Conservation (phyloP, 2,888 invertebrate species). For the Marasmarcha lunaedactyla region DNA sequence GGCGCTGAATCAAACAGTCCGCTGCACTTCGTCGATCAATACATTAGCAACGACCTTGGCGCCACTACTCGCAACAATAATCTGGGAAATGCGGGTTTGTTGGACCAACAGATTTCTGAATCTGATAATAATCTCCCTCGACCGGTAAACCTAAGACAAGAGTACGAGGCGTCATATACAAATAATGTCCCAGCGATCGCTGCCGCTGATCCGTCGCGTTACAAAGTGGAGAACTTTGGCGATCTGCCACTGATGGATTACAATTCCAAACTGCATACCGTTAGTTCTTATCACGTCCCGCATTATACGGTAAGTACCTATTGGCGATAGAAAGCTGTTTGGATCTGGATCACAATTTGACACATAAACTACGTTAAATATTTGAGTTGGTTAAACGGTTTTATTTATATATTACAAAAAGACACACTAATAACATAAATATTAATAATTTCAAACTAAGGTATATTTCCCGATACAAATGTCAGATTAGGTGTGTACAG, state of each 20-base stretch:
- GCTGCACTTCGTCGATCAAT: conserved; percentile 17
- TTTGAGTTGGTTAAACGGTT: too few relatives aligned
- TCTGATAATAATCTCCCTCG: conserved; percentile 35
- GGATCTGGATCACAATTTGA: conserved; percentile 19
- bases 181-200: conserved; percentile 39
- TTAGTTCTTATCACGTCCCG: conserved; percentile 54
- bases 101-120: conserved; percentile 19
- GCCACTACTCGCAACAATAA: conserved; percentile 8
- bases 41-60: conserved; percentile 21
- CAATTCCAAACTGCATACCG: conserved; percentile 41
- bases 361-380: too few relatives aligned
- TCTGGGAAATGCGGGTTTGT: conserved; percentile 16
- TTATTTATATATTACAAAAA: too few relatives aligned
- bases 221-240: conserved; percentile 45
- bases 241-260: conserved; percentile 50
- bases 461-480: too few relatives aligned
- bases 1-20: conserved; percentile 3
- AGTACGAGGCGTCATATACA: conserved; percentile 33
- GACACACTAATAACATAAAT: too few relatives aligned
- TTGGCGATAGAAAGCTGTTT: too few relatives aligned
- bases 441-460: too few relatives aligned
- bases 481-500: too few relatives aligned
- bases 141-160: conserved; percentile 40
- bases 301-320: conserved; percentile 55
- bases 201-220: conserved; percentile 24